These are phyloP conservation scores for Ricordea florida DNA, from an alignment of 92 coral and sea anemone species.

Conservation along the genomic window DNA sequence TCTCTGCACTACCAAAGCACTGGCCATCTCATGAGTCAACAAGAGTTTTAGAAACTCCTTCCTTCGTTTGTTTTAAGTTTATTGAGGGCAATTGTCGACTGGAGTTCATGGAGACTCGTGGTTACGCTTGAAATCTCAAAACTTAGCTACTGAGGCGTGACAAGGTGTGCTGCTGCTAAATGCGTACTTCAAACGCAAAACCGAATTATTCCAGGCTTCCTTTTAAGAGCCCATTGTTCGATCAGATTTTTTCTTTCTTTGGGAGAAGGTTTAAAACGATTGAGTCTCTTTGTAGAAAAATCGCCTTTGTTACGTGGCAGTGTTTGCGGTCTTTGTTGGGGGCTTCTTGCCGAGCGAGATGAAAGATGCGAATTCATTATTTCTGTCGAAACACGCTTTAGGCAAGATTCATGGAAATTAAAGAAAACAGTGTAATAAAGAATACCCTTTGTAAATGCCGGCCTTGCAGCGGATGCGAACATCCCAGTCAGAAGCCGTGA, in stretches of 20 bases:
- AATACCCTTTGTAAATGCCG: constrained; percentile 69
- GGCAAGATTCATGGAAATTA: constrained; percentile 61
- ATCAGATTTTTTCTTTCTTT: constrained; percentile 37
- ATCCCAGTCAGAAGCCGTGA: constrained; percentile 39
- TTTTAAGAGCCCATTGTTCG: constrained; percentile 54
- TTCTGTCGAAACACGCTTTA: constrained; percentile 53
- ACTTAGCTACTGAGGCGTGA: too few relatives aligned
- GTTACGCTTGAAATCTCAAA: too few relatives aligned
- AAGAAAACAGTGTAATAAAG: constrained; percentile 31
- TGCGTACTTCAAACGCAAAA: too few relatives aligned
- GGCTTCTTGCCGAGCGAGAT: background rate
- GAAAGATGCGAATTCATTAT: constrained; percentile 31
- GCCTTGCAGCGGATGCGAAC: constrained; percentile 35
- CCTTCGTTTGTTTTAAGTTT: too few relatives aligned
- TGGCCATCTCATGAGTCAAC: too few relatives aligned
- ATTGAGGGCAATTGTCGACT: too few relatives aligned
- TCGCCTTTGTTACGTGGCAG: background rate
- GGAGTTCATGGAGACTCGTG: too few relatives aligned
- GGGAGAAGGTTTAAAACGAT: constrained; percentile 40
- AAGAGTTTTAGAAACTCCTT: too few relatives aligned
- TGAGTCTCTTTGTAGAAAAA: constrained; percentile 34
- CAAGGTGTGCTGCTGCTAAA: too few relatives aligned
- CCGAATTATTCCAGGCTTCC: constrained; percentile 25
- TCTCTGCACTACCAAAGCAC: too few relatives aligned
- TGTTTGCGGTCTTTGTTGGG: background rate